Conservation (phyloP, 2,888 invertebrate species). For the Nomada flava region DNA sequence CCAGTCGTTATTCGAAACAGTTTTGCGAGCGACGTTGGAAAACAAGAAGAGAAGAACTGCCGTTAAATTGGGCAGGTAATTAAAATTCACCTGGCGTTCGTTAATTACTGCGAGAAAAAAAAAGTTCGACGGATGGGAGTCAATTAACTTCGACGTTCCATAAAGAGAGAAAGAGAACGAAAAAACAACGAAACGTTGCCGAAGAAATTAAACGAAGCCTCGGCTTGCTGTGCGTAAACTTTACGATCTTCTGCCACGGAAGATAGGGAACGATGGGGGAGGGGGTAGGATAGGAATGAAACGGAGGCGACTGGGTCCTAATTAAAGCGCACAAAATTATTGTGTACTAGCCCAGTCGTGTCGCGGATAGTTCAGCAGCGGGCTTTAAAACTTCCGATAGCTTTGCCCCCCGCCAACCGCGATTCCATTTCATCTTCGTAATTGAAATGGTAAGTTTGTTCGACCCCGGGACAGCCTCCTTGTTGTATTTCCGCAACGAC, state of each 20-base stretch:
- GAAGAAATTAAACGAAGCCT: slow-evolving; percentile 2
- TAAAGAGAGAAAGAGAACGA: no score
- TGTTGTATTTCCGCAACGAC: slow-evolving; percentile 49
- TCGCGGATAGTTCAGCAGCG: slow-evolving; percentile 11
- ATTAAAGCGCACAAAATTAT: slow-evolving; percentile 48
- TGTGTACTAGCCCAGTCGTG: slow-evolving; percentile 7
- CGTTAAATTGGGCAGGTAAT: background rate
- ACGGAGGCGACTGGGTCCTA: slow-evolving; percentile 19
- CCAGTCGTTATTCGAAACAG: background rate
- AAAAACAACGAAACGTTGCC: background rate
- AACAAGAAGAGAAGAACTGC: background rate
- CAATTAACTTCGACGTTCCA: slow-evolving; percentile 1
- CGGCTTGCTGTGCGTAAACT: background rate
- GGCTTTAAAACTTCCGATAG: slow-evolving; percentile 56
- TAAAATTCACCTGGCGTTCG: slow-evolving; percentile 8
- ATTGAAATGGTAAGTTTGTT: slow-evolving; percentile 56
- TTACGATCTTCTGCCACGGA: background rate
- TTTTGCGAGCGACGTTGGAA: background rate
- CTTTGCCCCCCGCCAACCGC: slow-evolving; percentile 33
- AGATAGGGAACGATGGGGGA: background rate
- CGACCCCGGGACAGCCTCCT: slow-evolving; percentile 45
- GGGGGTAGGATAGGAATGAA: background rate
- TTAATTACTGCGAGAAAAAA: background rate
- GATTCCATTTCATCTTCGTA: slow-evolving; percentile 54
- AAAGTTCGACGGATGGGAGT: background rate